Base-by-base conservation (phyloP, 2,113 vertebrate genomes). In the Lepidothrix coronata region DNA sequence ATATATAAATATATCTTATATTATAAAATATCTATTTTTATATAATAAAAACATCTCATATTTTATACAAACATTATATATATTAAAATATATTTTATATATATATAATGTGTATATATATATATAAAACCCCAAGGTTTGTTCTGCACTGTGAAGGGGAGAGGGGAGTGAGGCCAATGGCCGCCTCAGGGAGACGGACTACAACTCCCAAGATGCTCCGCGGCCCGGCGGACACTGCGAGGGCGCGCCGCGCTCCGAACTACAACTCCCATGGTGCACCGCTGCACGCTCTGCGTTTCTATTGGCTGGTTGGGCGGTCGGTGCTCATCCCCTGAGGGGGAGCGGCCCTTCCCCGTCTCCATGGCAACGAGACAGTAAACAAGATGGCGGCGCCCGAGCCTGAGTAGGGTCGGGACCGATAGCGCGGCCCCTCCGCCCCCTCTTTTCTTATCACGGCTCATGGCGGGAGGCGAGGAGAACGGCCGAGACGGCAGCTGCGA, bases 231-330 rank as follows among this genome's bases (percentile, higher is more conserved):
- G 44, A 0, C 11, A 0, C 3, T 1, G 4, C 15, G 0, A 0
- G 14, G 0, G 0, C 0, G 0, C 0, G 0, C 1, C 0, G 1
- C 4, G 0, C 0, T 0, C 5, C 0, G 14, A 77, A 94, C 92
- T 68, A 82, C 90, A 52, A n/a, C 9, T 74, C 94, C 95, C 92
- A 48, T 65, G 9, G 0, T 46, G 84, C 89, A 24, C 1, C 48
- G 23, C 82, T 1, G 5, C 43, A 0, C 0, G 0, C 1, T 2
- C 30, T 15, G 52, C 61, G 4, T 43, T 88, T 2, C 62, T 51
- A 88, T 95, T 95, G 94, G 94, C 70, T 71, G 78, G 2, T 11
- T 5, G 16, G 0, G 12, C 1, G 2, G 3, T 1, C 0, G 52
- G 61, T 14, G 30, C 33, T 1, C n/a, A 19, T 25, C 4, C 2